Evolutionary conservation across 2,113 vertebrate species (phyloP).

Genomic region (Pleuronectes platessa): DNA sequence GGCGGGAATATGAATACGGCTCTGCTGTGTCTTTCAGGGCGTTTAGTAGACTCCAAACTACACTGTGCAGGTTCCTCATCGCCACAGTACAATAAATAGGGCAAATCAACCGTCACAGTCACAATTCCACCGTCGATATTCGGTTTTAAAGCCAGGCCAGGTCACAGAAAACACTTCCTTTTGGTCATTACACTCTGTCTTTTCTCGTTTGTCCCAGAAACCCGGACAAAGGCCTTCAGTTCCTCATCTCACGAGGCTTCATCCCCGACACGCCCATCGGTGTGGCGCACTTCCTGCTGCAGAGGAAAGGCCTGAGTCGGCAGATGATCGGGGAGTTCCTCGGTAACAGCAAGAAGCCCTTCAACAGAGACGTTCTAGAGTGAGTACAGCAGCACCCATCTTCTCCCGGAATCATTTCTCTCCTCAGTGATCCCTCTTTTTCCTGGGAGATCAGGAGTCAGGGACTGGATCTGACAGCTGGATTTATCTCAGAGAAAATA

Average conservation of each 20-base stretch:
- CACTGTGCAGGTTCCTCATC: conserved; percentile 1
- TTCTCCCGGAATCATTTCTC: background rate
- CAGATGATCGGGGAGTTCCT: conserved; percentile 99
- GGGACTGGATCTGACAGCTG: no score
- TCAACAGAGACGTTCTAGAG: conserved; percentile 98
- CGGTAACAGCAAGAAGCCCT: conserved; percentile 98
- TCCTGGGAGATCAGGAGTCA: background rate
- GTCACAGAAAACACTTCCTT: background rate
- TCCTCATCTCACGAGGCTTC: conserved; percentile 97
- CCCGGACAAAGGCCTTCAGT: conserved; percentile 98
- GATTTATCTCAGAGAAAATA: no score
- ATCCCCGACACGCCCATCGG: conserved; percentile 98
- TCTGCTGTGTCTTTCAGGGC: background rate
- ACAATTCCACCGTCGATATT: no score
- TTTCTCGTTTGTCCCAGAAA: conserved; percentile 83
- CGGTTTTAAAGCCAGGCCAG: background rate
- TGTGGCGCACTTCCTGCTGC: conserved; percentile 96
- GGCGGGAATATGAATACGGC: conserved; percentile 32
- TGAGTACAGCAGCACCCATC: conserved; percentile 81
- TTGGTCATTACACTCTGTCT: background rate
- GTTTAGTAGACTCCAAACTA: no score
- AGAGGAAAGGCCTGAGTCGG: conserved; percentile 96
- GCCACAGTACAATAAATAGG: background rate
- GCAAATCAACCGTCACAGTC: background rate
- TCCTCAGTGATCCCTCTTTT: background rate